phyloP scores from a whole-genome alignment of 1,140 invertebrate genomes.

The Penaeus chinensis region DNA sequence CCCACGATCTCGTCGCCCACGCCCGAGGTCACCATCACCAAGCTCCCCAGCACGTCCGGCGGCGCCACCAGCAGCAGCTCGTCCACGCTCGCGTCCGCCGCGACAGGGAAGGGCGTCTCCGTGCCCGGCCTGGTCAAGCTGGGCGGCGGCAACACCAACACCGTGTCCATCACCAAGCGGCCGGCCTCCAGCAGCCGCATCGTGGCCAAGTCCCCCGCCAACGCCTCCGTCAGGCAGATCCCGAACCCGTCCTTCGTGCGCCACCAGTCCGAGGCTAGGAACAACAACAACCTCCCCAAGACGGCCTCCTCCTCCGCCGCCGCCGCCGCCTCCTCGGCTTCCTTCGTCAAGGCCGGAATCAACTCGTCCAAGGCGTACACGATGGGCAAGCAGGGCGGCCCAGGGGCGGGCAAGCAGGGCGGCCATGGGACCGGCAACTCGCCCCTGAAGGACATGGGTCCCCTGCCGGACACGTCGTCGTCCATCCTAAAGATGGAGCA shows the following conservation, averaged over 20 bases:
- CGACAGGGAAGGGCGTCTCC: background rate
- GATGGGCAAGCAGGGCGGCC: slow-evolving; percentile 10
- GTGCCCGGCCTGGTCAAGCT: slow-evolving; percentile 26
- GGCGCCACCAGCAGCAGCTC: slow-evolving; percentile 8
- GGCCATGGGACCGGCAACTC: slow-evolving; percentile 44
- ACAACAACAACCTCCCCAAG: slow-evolving; percentile 42
- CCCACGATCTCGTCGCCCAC: slow-evolving; percentile 52
- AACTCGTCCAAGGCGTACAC: background rate
- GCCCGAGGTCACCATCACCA: slow-evolving; percentile 55
- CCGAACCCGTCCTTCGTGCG: slow-evolving; percentile 60
- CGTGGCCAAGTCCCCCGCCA: slow-evolving; percentile 56
- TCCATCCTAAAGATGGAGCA: slow-evolving; percentile 54
- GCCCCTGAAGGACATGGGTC: slow-evolving; percentile 54
- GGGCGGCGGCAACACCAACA: slow-evolving; percentile 45
- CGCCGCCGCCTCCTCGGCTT: background rate
- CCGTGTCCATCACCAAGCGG: slow-evolving; percentile 55
- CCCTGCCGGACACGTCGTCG: slow-evolving; percentile 50
- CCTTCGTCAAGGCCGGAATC: background rate
- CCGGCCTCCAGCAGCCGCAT: slow-evolving; percentile 35
- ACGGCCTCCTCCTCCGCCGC: background rate
- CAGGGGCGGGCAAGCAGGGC: background rate
- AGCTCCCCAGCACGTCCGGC: slow-evolving; percentile 37
- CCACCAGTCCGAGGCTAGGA: slow-evolving; percentile 50
- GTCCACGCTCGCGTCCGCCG: slow-evolving; percentile 1
- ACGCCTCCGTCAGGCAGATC: slow-evolving; percentile 59